phyloP scores from a whole-genome alignment of 2,888 invertebrate species.

The Eupithecia abbreviata region DNA sequence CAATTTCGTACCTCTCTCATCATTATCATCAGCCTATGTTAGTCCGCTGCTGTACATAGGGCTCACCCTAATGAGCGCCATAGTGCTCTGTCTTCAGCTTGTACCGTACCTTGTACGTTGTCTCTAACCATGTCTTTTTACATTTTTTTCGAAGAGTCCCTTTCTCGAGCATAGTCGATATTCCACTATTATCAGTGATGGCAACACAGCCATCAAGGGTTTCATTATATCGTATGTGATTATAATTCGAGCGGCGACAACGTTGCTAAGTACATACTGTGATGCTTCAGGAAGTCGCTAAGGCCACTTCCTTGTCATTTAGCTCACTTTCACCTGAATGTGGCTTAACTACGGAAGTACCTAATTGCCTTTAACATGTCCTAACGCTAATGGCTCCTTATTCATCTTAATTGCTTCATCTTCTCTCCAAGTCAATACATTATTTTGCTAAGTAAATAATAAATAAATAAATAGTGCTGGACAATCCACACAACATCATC shows the following conservation, averaged over 20 bases:
- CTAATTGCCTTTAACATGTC: conserved; percentile 9
- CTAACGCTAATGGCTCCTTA: conserved; percentile 11
- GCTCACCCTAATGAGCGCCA: too few relatives aligned
- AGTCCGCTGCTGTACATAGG: neutral
- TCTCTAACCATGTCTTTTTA: neutral
- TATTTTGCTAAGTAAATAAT: neutral
- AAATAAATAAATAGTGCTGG: too few relatives aligned
- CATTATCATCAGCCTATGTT: neutral
- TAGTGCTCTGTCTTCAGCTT: too few relatives aligned
- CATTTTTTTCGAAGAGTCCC: neutral
- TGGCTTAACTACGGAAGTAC: conserved; percentile 8
- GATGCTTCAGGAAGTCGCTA: conserved; percentile 23
- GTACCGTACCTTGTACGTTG: neutral
- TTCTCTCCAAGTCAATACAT: neutral
- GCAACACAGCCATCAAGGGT: conserved; percentile 20
- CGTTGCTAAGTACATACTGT: conserved; percentile 21
- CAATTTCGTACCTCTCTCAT: too few relatives aligned
- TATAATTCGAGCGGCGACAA: conserved; percentile 24
- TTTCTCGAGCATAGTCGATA: neutral
- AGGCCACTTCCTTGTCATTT: conserved; percentile 24
- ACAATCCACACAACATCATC: too few relatives aligned
- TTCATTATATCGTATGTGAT: conserved; percentile 25
- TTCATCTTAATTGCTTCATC: conserved; percentile 5
- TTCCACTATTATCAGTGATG: neutral
- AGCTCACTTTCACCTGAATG: conserved; percentile 20